Conservation (phyloP, 2,797 vertebrate species). For the Urocyon cinereoargenteus region DNA sequence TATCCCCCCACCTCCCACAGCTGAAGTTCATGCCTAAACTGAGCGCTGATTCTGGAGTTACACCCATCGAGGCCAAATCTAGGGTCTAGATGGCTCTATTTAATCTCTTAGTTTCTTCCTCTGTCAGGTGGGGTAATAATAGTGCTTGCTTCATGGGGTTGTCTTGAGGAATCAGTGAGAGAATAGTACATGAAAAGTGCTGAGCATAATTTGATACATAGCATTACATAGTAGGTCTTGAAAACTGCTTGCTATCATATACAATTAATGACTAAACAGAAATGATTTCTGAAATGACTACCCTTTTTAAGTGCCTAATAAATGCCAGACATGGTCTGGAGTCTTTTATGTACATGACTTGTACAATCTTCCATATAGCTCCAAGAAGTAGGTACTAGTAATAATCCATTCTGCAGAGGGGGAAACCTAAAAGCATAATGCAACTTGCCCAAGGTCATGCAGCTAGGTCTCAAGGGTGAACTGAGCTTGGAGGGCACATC, state of each 20-base stretch:
- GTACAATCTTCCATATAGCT: not conserved
- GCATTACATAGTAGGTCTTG: not conserved
- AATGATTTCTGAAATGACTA: slow-evolving; percentile 29
- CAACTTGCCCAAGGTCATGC: not conserved
- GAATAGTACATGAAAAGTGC: not conserved
- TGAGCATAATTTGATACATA: not conserved
- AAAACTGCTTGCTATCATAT: not conserved
- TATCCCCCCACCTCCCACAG: not conserved
- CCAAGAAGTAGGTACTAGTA: not conserved
- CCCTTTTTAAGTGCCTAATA: not conserved
- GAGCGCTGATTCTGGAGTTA: not conserved
- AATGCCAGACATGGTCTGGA: not conserved
- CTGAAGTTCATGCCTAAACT: not conserved
- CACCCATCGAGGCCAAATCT: not conserved
- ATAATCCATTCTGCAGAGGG: not conserved
- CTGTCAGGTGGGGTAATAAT: not conserved
- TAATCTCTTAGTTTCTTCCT: not conserved
- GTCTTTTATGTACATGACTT: not conserved
- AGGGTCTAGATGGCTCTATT: not conserved
- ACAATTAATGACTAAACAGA: not conserved
- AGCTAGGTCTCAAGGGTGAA: not conserved
- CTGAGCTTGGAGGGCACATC: not conserved
- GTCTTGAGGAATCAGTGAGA: not conserved
- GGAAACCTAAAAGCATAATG: not conserved
- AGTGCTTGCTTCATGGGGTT: not conserved